Base-by-base conservation (phyloP, 1,140 invertebrate species). In the Aplysia californica region DNA sequence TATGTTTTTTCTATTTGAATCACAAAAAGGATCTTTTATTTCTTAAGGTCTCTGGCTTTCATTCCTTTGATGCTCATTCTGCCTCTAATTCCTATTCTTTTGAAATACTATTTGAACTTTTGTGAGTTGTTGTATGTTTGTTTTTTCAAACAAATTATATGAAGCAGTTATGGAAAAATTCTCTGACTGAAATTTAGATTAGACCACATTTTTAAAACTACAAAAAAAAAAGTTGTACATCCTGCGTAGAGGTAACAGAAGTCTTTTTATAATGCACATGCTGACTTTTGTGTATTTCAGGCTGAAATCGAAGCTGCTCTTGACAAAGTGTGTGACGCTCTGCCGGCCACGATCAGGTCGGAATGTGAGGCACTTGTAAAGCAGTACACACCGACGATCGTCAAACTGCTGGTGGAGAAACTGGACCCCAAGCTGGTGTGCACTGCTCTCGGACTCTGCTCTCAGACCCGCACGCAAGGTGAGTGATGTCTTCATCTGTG, bases 351-450 rank as follows among this genome's bases (percentile, higher is more conserved):
- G 15, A n/a, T 78, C 1, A 39, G 26, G 1, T n/a, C 36, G n/a
- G 69, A 80, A 35, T 82, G 81, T 77, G 69, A 38, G 2, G 20
- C 18, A 4, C 69, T 82, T 55, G 77, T 82, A 29, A 39, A 71
- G 1, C 56, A 73, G 64, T 82, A 82, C 59, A 44, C 50, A 35
- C 59, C 65, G 15, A 20, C 59, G 18, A 75, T 82, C 31, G 70
- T 82, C 4, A 33, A 76, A 26, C 31, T 82, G 18, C 65, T 72
- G 33, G 2, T 61, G 4, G 1, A 38, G 44, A n/a, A 50, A 50
- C 44, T 50, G 10, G 44, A 10, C 44, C 44, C 44, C n/a, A n/a
- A 50, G n/a, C 10, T 15, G 10, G 44, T 50, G 10, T 50, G 44
- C 44, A 50, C 44, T 15, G 10, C n/a, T n/a, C n/a, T 50, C 10